Evolutionary conservation across 2,888 invertebrate species (phyloP), one percentile per base, ranked within the genome.

Genomic region (Campoplex capitator): DNA sequence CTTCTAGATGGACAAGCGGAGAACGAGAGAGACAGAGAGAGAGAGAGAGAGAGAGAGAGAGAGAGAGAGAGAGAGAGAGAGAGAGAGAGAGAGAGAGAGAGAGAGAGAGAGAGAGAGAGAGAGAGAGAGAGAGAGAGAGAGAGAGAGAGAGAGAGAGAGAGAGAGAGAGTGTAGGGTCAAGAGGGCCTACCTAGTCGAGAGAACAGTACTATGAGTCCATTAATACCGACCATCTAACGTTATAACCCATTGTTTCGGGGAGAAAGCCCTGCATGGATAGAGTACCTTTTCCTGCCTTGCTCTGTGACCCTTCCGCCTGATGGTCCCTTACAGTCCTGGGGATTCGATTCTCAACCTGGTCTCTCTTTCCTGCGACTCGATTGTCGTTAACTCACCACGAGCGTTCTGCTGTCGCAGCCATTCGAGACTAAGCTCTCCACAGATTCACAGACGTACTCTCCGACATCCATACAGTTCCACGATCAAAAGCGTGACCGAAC

Each of bases 401-500:
- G 70, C 75, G 62, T 73, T 42, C 79, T 68, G 48, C 65, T 58
- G 82, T 70, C 68, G 75, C 65, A 56, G 45, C 67, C 67, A 73
- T 71, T 80, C 51, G 76, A 73, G 76, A 70, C 67, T 67, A 58
- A 58, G 51, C 32, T 58, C 70, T 28, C 68, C 80, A 80, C 77
- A 86, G 68, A 81, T 74, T 78, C 81, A 70, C 73, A 71, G 84
- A 75, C 45, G 67, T 83, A 32, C 71, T 54, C 70, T 78, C 54
- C 67, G 70, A 65, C 38, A 45, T 77, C 28, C 71, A 65, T 68
- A 78, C 84, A 85, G 89, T 91, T 90, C 86, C 92, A 91, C 92
- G 91, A 90, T 87, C 89, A 88, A 74, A 89, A 90, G 88, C 92
- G 92, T 91, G 92, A 91, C 91, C 84, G 88, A 88, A 77, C 86